These are phyloP conservation scores for Galeopterus variegatus DNA, from an alignment of 2,113 vertebrate genomes.

Conservation along the genomic window DNA sequence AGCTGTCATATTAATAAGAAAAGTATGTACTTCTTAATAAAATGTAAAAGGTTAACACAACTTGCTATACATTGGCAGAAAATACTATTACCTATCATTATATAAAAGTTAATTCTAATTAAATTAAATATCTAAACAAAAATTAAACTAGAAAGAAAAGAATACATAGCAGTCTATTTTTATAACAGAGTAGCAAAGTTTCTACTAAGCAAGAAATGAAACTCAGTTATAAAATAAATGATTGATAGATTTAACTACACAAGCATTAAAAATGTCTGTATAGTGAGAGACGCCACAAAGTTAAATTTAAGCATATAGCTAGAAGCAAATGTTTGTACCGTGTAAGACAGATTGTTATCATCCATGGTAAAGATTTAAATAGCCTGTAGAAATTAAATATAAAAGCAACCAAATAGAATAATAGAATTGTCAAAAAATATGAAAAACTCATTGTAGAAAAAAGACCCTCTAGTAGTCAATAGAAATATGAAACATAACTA, in stretches of 20 bases:
- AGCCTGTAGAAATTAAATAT: neutral
- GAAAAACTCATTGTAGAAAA: neutral
- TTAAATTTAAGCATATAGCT: conserved; percentile 34
- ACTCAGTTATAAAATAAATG: neutral
- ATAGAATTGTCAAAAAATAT: neutral
- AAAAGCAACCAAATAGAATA: neutral
- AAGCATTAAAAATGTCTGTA: neutral
- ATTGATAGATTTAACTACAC: neutral
- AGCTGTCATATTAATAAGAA: neutral
- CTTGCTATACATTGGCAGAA: neutral
- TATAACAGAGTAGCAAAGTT: neutral
- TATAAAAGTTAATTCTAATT: neutral
- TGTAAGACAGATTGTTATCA: neutral
- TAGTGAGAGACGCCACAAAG: neutral
- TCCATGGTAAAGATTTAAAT: neutral
- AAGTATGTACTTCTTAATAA: conserved; percentile 28
- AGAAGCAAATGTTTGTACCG: neutral
- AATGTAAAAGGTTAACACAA: neutral
- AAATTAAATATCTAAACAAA: conserved; percentile 29
- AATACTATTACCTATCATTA: neutral
- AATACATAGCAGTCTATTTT: neutral
- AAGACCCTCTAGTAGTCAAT: neutral
- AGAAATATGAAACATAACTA: neutral
- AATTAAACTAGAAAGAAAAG: neutral
- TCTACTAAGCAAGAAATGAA: neutral